Base-by-base conservation (phyloP, 2,888 invertebrate species). In the Lapara coniferarum region DNA sequence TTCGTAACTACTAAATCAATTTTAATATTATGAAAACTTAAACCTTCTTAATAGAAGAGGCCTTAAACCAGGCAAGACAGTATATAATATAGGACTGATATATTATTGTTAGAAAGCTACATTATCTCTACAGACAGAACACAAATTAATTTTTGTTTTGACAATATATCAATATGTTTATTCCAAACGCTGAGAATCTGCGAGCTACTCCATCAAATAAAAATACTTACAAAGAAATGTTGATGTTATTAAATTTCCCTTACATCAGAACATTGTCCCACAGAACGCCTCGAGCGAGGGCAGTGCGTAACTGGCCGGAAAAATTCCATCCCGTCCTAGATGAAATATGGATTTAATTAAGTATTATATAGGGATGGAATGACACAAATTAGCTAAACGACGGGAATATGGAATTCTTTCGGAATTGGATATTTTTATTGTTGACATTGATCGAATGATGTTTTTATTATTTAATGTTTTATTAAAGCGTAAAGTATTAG, bases 331-430 rank as follows among this genome's bases (percentile, higher is more conserved):
- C 79, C 85, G 77, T 78, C 76, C 81, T 75, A 88, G 89, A 89
- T 88, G 86, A 89, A 84, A 90, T 87, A 86, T 82, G 85, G 82
- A 89, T 90, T 90, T 89, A 90, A 90, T 90, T 90, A 90, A 88
- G 84, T 80, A 78, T 76, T 79, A 81, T 83, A 85, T 81, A 16
- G 55, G 55, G 80, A 63, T 63, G 59, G 46, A 46, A 49, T 19
- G 16, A 19, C 44, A 44, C 44, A 44, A 63, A 63, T 63, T 63
- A 63, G 46, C 49, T 19, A 16, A 49, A 63, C 13, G 13, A 16
- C 19, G 19, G 25, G 25, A 56, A 25, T 6, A 25, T 56, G 49
- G 16, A 12, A 63, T 49, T 49, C 13, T 59, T 46, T 16, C 10
- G 10, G 5, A 6, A 19, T 13, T 63, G 19, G 63, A 13, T 49